phyloP scores from a whole-genome alignment of 2,797 vertebrate species.

The Epinephelus awoara region DNA sequence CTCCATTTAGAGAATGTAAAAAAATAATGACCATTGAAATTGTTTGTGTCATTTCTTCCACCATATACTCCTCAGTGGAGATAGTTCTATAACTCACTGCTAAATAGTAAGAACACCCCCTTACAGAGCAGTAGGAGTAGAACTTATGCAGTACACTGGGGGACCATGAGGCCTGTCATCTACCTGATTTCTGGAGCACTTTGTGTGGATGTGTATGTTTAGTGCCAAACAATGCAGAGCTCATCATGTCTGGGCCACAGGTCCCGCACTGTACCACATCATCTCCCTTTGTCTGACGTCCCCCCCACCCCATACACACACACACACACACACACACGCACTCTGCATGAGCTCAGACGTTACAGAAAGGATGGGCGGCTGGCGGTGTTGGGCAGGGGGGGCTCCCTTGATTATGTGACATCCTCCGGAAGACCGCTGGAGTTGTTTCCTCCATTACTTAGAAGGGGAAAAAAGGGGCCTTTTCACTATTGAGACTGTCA shows the following conservation, averaged over 20 bases:
- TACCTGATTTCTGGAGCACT: background rate
- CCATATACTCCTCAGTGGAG: background rate
- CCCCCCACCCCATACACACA: constrained; percentile 29
- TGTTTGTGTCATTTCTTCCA: background rate
- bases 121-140: background rate
- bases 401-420: constrained; percentile 94
- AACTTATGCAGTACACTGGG: background rate
- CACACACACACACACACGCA: background rate
- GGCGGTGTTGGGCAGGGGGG: constrained; percentile 61
- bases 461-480: constrained; percentile 87
- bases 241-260: constrained; percentile 33
- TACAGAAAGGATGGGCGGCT: constrained; percentile 30
- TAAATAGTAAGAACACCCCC: background rate
- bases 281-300: constrained; percentile 38
- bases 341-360: constrained; percentile 28
- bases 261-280: constrained; percentile 52
- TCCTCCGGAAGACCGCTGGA: constrained; percentile 96
- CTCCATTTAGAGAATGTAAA: constrained; percentile 5
- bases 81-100: background rate
- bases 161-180: background rate
- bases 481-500: constrained; percentile 99
- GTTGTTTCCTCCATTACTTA: constrained; percentile 98
- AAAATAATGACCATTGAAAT: background rate
- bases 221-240: constrained; percentile 36
- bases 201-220: constrained; percentile 15